Evolutionary conservation across 1,140 invertebrate species (phyloP).

Genomic region (Ceratitis capitata): DNA sequence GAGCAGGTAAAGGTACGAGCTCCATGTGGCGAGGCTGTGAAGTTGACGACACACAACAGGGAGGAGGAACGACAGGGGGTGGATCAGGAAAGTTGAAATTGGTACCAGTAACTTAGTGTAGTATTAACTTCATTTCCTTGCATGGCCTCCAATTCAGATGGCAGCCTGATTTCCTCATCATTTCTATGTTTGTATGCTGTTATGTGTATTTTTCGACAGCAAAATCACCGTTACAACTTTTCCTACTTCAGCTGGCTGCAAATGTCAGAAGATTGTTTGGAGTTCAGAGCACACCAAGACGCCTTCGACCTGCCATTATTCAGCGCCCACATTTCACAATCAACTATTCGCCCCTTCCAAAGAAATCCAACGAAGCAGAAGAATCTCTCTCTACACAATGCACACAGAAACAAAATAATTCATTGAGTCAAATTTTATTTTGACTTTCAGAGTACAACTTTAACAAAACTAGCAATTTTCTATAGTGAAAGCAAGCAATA

Average conservation of each 20-base stretch:
- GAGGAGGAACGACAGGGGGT: not conserved
- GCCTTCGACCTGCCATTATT: not conserved
- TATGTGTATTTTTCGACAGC: not conserved
- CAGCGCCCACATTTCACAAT: not conserved
- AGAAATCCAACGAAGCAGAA: not conserved
- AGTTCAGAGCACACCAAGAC: not conserved
- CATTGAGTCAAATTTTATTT: slow-evolving; percentile 15
- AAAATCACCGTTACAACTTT: slow-evolving; percentile 17
- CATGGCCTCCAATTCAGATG: not conserved
- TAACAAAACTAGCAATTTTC: slow-evolving; percentile 28
- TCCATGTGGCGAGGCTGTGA: not conserved
- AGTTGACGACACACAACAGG: not conserved
- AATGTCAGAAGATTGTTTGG: slow-evolving; percentile 8
- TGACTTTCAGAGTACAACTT: slow-evolving; percentile 16
- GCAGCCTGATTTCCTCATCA: not conserved
- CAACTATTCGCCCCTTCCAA: not conserved
- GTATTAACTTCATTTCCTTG: not conserved
- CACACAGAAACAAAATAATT: slow-evolving; percentile 9
- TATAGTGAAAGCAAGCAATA: not conserved
- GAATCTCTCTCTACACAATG: too few relatives aligned
- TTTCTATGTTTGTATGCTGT: not conserved
- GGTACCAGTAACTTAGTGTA: not conserved
- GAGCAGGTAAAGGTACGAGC: slow-evolving; percentile 1
- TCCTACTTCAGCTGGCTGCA: not conserved
- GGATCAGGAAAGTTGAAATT: not conserved